phyloP scores from a whole-genome alignment of 1,140 invertebrate species.

The Heterodera carotae region DNA sequence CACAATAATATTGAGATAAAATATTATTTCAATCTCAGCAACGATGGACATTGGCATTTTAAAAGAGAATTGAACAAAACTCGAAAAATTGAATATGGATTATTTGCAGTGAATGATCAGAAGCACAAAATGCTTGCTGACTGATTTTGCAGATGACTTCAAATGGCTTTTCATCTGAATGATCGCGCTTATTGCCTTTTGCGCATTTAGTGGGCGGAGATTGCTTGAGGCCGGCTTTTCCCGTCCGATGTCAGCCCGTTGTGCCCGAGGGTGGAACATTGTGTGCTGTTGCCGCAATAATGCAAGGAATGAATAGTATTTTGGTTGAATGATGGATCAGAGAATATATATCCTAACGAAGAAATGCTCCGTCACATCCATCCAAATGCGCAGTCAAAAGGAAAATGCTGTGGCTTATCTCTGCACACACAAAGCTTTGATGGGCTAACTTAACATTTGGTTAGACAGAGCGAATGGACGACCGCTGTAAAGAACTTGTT shows the following conservation, averaged over 20 bases:
- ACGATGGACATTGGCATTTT: too few species aligned
- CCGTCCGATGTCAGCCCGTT: background rate
- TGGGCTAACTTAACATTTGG: background rate
- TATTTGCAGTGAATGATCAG: too few species aligned
- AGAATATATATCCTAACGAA: background rate
- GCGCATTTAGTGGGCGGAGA: background rate
- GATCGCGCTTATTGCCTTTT: background rate
- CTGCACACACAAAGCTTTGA: too few species aligned
- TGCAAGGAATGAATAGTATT: background rate
- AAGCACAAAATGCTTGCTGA: background rate
- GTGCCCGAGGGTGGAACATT: background rate
- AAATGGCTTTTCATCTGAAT: slow-evolving; percentile 6
- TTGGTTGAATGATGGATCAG: background rate
- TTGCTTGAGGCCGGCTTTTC: background rate
- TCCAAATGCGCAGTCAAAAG: background rate
- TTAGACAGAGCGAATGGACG: background rate
- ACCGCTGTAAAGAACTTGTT: background rate
- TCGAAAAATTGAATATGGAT: too few species aligned
- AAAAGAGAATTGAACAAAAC: too few species aligned
- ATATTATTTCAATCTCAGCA: too few species aligned
- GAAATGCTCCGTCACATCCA: background rate
- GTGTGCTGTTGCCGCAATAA: background rate
- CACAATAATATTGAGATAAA: too few species aligned
- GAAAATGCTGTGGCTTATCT: background rate
- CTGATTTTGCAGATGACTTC: background rate